Percentiles rank a stretch among this genome's conserved stretches.
Conservation (phyloP, 1,140 invertebrate species). For the Drosophila setifemur region DNA sequence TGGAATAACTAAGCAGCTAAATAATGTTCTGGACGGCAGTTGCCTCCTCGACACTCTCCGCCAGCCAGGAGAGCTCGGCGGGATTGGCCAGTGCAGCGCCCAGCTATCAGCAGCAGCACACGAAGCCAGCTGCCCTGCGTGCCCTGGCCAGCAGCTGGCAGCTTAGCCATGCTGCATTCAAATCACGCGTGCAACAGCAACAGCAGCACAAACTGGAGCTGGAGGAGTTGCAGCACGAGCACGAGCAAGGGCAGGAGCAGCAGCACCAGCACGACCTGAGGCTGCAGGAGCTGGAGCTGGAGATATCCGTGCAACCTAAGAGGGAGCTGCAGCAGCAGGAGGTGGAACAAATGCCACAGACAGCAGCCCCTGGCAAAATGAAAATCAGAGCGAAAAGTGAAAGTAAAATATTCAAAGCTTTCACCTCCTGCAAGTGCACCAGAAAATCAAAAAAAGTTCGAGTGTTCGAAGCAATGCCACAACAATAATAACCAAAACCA, state of each 20-base stretch:
- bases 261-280: background rate
- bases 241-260: constrained; percentile 7
- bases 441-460: constrained; percentile 11
- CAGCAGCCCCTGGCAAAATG: constrained; percentile 23
- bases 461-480: background rate
- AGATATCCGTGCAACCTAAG: background rate
- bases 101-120: constrained; percentile 49
- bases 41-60: constrained; percentile 43
- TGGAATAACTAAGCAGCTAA: background rate
- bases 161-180: constrained; percentile 48
- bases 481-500: constrained; percentile 4
- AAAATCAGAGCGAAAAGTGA: constrained; percentile 53
- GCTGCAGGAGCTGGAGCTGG: background rate
- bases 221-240: constrained; percentile 17
- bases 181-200: constrained; percentile 31
- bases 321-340: background rate
- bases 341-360: background rate
- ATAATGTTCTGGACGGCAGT: constrained; percentile 61
- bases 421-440: constrained; percentile 49
- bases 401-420: constrained; percentile 54
- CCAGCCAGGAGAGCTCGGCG: constrained; percentile 15
- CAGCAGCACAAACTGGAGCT: too few species aligned
- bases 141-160: constrained; percentile 46
- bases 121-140: constrained; percentile 29
- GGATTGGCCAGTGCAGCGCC: constrained; percentile 50